Evolutionary conservation across 1,140 invertebrate species (phyloP).

Genomic region (Amphibalanus amphitrite): DNA sequence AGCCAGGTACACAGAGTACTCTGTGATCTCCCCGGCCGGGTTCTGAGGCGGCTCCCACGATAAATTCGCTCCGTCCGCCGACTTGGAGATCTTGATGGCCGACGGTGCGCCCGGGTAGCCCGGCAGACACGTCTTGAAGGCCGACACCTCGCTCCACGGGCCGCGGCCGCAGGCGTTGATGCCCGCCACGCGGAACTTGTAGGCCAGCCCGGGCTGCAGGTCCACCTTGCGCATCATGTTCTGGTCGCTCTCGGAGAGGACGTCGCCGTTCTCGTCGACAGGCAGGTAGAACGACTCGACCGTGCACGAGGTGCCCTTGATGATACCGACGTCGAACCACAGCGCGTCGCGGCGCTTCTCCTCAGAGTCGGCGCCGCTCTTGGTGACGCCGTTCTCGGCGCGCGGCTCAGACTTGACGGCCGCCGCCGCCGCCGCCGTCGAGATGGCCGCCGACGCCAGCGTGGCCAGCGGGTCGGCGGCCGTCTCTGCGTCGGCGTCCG

Average conservation of each 20-base stretch:
- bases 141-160: conserved; percentile 81
- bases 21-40: conserved; percentile 80
- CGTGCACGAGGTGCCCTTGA: conserved; percentile 45
- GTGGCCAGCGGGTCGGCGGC: conserved; percentile 46
- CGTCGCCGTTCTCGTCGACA: conserved; percentile 23
- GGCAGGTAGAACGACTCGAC: conserved; percentile 48
- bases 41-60: conserved; percentile 94
- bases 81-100: conserved; percentile 96
- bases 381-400: conserved; percentile 4
- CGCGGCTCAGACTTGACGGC: not conserved
- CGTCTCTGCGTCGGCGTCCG: conserved; percentile 11
- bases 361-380: conserved; percentile 10
- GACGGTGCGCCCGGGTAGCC: conserved; percentile 94
- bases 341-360: not conserved
- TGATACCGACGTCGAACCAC: conserved; percentile 72
- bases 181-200: conserved; percentile 92
- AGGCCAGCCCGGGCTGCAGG: conserved; percentile 86
- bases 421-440: conserved; percentile 4
- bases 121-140: conserved; percentile 90
- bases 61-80: conserved; percentile 78
- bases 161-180: conserved; percentile 88
- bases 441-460: conserved; percentile 21
- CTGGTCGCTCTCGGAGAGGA: conserved; percentile 18
- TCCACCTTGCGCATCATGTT: conserved; percentile 41
- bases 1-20: conserved; percentile 95